phyloP scores from a whole-genome alignment of 2,113 vertebrate genomes.

The Nothocercus julius region DNA sequence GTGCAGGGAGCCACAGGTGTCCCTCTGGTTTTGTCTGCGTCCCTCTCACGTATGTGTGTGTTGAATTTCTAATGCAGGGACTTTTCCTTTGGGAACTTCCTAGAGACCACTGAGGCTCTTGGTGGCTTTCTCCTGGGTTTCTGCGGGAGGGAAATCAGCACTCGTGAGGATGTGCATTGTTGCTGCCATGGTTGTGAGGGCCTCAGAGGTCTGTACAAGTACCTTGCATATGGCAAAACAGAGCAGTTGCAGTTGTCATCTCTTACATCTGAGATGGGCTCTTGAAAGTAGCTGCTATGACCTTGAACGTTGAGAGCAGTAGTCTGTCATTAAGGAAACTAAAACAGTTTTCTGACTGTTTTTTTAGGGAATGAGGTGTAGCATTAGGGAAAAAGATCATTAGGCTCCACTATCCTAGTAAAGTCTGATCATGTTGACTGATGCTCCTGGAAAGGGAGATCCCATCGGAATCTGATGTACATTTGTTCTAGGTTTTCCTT shows the following conservation, averaged over 20 bases:
- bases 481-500: background rate
- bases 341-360: background rate
- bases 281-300: background rate
- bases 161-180: background rate
- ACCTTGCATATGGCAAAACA: background rate
- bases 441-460: background rate
- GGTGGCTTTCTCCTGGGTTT: background rate
- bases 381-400: background rate
- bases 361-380: background rate
- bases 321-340: background rate
- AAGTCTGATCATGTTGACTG: rapidly evolving
- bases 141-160: background rate
- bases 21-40: background rate
- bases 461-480: background rate
- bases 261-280: background rate
- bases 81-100: background rate
- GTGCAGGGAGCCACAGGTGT: background rate
- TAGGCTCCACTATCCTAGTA: background rate
- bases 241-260: background rate
- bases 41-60: rapidly evolving
- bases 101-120: background rate
- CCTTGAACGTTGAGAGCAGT: background rate
- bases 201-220: background rate
- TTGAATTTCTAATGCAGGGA: background rate
- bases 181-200: background rate